Evolutionary conservation across 1,140 invertebrate species (phyloP).

Genomic region (Acromyrmex charruanus): DNA sequence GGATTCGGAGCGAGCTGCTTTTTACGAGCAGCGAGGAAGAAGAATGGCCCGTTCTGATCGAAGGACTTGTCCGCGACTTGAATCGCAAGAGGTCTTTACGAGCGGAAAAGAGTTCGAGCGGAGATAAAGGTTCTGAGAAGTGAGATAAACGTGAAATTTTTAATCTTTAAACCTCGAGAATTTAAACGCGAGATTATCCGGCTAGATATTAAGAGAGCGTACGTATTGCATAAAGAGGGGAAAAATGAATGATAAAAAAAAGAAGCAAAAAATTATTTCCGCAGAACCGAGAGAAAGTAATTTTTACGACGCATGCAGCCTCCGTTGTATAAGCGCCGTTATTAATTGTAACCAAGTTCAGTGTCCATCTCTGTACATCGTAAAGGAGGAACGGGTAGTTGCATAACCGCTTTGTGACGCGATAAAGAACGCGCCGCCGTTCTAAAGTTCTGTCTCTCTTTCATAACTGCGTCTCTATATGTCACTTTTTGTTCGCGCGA

Average conservation of each 20-base stretch:
- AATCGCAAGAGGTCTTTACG: conserved; percentile 43
- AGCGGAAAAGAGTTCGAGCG: not conserved
- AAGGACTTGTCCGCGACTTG: conserved; percentile 51
- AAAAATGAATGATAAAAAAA: no score
- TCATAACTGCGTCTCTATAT: conserved; percentile 11
- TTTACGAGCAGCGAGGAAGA: conserved; percentile 41
- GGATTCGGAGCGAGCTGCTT: conserved; percentile 49
- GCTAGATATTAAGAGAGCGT: not conserved
- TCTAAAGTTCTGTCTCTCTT: conserved; percentile 16
- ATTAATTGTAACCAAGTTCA: conserved; percentile 40
- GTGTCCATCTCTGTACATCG: conserved; percentile 10
- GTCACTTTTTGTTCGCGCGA: conserved; percentile 48
- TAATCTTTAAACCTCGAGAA: not conserved
- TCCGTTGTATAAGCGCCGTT: not conserved
- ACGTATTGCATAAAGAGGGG: not conserved
- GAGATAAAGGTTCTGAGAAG: conserved; percentile 33
- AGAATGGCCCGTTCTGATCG: conserved; percentile 34
- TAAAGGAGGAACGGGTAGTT: conserved; percentile 11
- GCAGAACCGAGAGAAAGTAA: conserved; percentile 18
- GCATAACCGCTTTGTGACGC: conserved; percentile 45
- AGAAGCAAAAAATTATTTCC: not conserved
- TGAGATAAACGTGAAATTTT: conserved; percentile 41
- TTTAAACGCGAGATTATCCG: not conserved
- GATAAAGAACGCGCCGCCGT: conserved; percentile 30
- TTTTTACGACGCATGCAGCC: not conserved